These are phyloP conservation scores for Apodemia hepburni DNA, from an alignment of 2,888 invertebrate genomes.

Conservation along the genomic window DNA sequence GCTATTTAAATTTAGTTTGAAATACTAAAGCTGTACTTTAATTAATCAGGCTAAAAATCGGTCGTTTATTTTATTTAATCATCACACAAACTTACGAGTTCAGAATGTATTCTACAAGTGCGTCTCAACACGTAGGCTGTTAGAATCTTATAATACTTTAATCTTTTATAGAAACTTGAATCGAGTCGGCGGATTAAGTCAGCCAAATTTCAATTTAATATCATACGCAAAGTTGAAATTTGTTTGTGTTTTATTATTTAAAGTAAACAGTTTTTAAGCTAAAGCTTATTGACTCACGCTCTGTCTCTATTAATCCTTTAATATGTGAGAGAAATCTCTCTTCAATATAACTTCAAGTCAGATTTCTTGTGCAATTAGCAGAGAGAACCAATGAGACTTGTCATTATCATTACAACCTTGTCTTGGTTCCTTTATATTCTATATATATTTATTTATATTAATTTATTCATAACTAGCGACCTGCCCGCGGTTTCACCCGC, in stretches of 20 bases:
- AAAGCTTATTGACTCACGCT: neutral
- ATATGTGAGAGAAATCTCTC: too few relatives aligned
- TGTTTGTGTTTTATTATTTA: neutral
- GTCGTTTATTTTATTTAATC: constrained; percentile 2
- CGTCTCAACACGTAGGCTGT: neutral
- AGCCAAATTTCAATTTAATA: neutral
- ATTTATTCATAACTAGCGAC: too few relatives aligned
- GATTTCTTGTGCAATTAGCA: too few relatives aligned
- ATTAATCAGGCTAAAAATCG: neutral
- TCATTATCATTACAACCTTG: too few relatives aligned
- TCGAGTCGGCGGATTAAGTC: neutral
- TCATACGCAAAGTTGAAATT: neutral
- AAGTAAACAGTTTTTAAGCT: neutral
- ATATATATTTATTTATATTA: too few relatives aligned
- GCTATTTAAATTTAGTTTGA: neutral
- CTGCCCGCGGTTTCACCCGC: too few relatives aligned
- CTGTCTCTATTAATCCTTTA: too few relatives aligned
- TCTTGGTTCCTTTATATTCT: too few relatives aligned
- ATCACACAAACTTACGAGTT: neutral
- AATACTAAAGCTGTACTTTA: neutral
- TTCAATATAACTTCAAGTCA: too few relatives aligned
- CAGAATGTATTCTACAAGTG: neutral
- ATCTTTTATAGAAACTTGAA: neutral
- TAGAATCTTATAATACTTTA: constrained; percentile 1
- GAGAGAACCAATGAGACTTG: too few relatives aligned